Conservation (phyloP, 1,140 invertebrate species). For the Caenorhabditis inopinata region DNA sequence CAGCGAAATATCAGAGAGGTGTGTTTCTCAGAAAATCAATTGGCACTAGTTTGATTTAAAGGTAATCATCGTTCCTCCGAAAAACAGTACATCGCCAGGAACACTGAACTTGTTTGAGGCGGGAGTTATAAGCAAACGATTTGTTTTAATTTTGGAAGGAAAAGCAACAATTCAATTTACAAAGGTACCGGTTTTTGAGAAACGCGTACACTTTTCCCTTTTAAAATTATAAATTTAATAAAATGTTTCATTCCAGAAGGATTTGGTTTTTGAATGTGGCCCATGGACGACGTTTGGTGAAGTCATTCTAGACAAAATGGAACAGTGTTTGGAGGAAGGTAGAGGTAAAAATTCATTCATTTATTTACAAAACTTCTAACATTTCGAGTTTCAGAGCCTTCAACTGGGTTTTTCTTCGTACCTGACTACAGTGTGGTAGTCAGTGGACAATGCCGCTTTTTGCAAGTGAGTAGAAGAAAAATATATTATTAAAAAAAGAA, state of each 20-base stretch:
- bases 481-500: too few relatives aligned
- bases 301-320: not conserved
- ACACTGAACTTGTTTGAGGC: constrained; percentile 7
- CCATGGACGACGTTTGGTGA: constrained; percentile 4
- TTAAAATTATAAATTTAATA: too few relatives aligned
- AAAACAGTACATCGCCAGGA: constrained; percentile 9
- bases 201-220: too few relatives aligned
- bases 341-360: not conserved
- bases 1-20: constrained; percentile 17
- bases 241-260: not conserved
- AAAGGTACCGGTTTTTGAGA: not conserved
- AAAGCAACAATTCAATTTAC: not conserved
- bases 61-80: not conserved
- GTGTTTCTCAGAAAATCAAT: not conserved
- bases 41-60: not conserved
- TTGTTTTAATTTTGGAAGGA: constrained; percentile 4
- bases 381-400: not conserved
- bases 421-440: not conserved
- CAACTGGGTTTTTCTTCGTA: not conserved
- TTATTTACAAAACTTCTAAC: too few relatives aligned
- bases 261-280: not conserved
- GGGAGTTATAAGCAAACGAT: not conserved
- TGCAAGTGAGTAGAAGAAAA: not conserved
- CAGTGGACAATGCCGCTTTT: not conserved
- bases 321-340: not conserved